Conservation (phyloP, 1,140 invertebrate species). For the Ostrea edulis region DNA sequence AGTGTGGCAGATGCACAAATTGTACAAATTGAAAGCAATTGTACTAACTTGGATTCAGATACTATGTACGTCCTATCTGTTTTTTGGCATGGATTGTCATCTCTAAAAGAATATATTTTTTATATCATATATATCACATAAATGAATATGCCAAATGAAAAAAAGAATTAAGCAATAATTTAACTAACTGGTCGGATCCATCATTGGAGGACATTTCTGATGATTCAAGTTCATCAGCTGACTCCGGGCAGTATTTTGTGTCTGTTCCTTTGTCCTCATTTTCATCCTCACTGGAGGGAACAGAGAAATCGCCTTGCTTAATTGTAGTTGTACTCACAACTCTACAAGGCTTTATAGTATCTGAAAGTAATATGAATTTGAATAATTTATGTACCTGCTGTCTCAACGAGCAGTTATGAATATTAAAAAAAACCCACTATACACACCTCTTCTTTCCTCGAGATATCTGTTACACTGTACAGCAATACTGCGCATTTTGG, state of each 20-base stretch:
- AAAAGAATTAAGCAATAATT: not conserved
- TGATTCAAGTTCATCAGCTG: not conserved
- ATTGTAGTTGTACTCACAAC: not conserved
- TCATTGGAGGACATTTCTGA: not conserved
- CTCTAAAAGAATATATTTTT: not conserved
- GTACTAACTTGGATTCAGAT: constrained; percentile 9
- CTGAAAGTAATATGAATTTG: not conserved
- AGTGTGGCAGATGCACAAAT: constrained; percentile 28
- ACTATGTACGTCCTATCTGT: constrained; percentile 38
- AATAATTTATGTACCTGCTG: not conserved
- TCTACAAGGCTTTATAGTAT: not conserved
- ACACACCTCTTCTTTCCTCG: too few species aligned
- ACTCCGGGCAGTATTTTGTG: not conserved
- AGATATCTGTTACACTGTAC: too few species aligned
- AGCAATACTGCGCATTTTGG: too few species aligned
- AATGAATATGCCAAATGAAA: not conserved
- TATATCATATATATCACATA: too few species aligned
- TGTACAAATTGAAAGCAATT: constrained; percentile 43
- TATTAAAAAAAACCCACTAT: not conserved
- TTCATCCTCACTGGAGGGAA: constrained; percentile 17
- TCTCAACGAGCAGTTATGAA: not conserved
- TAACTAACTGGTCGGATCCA: not conserved
- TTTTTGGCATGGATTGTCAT: not conserved
- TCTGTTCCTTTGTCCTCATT: not conserved
- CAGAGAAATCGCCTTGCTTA: not conserved